phyloP scores from a whole-genome alignment of 2,797 vertebrate genomes.

The Melanotaenia parkinsoni region DNA sequence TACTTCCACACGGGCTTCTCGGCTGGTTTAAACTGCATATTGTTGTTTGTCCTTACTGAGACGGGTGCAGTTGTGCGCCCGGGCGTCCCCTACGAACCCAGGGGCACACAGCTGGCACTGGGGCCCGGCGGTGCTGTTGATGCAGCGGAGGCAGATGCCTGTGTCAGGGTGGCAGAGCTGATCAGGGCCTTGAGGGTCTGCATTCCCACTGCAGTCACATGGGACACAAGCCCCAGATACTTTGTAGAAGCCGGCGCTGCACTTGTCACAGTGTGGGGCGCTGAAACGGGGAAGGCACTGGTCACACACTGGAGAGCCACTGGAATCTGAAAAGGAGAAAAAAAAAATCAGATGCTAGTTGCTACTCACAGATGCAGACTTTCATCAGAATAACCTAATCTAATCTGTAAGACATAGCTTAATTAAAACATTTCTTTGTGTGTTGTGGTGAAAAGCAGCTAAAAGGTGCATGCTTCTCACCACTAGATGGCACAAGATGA shows the following conservation, averaged over 20 bases:
- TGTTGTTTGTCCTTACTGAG: slow-evolving; percentile 77
- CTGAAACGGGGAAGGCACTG: slow-evolving; percentile 83
- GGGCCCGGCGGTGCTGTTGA: slow-evolving; percentile 86
- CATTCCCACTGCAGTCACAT: slow-evolving; percentile 90
- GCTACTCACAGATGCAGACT: not conserved
- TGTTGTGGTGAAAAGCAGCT: not conserved
- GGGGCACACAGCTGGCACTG: slow-evolving; percentile 87
- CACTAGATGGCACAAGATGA: slow-evolving; percentile 50
- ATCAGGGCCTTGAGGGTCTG: slow-evolving; percentile 78
- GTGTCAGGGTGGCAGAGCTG: slow-evolving; percentile 86
- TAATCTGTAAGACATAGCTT: not conserved
- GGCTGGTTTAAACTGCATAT: too few species aligned
- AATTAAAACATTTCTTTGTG: not conserved
- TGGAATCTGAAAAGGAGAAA: slow-evolving; percentile 72
- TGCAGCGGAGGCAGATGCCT: slow-evolving; percentile 87
- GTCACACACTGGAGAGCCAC: slow-evolving; percentile 81
- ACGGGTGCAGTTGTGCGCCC: slow-evolving; percentile 86
- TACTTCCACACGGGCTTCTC: too few species aligned
- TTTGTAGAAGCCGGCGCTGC: slow-evolving; percentile 87
- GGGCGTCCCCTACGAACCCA: slow-evolving; percentile 81
- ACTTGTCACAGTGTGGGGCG: slow-evolving; percentile 84
- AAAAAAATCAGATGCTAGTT: not conserved
- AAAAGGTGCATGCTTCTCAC: not conserved
- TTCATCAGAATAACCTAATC: not conserved
- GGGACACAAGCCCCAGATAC: slow-evolving; percentile 82